phyloP scores from a whole-genome alignment of 1,140 invertebrate species.

The Chionoecetes opilio region DNA sequence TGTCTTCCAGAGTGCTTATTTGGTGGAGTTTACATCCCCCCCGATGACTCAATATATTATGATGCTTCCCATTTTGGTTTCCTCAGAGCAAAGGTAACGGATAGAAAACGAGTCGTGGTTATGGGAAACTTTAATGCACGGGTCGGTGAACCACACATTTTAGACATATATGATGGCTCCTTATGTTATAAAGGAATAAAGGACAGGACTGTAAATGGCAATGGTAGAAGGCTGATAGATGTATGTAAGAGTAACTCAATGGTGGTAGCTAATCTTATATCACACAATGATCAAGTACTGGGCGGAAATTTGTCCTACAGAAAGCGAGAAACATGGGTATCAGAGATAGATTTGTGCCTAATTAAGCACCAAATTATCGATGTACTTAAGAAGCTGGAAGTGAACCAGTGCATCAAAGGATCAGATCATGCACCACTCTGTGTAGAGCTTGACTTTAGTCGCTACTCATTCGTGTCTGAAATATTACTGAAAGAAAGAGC shows the following conservation, averaged over 20 bases:
- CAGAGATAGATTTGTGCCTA: slow-evolving; percentile 42
- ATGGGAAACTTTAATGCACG: too few species aligned
- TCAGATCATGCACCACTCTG: slow-evolving; percentile 58
- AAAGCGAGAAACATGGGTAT: slow-evolving; percentile 31
- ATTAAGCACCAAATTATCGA: not conserved
- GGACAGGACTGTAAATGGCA: not conserved
- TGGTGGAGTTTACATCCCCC: too few species aligned
- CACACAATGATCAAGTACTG: not conserved
- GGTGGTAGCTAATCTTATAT: slow-evolving; percentile 43
- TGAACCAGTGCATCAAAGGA: slow-evolving; percentile 40
- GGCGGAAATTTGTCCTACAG: slow-evolving; percentile 38
- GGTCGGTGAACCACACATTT: not conserved
- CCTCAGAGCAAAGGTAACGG: too few species aligned
- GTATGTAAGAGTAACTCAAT: slow-evolving; percentile 29
- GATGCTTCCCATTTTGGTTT: too few species aligned
- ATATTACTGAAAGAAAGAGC: not conserved
- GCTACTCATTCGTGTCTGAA: not conserved
- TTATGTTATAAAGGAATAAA: slow-evolving; percentile 15
- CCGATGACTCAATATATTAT: too few species aligned
- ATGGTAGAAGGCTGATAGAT: slow-evolving; percentile 49
- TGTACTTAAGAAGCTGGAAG: slow-evolving; percentile 48
- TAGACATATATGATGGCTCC: not conserved
- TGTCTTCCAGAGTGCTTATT: too few species aligned
- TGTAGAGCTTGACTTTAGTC: slow-evolving; percentile 1
- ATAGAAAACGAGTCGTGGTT: too few species aligned